Evolutionary conservation across 1,140 invertebrate genomes (phyloP).

Genomic region (Campoletis sonorensis): DNA sequence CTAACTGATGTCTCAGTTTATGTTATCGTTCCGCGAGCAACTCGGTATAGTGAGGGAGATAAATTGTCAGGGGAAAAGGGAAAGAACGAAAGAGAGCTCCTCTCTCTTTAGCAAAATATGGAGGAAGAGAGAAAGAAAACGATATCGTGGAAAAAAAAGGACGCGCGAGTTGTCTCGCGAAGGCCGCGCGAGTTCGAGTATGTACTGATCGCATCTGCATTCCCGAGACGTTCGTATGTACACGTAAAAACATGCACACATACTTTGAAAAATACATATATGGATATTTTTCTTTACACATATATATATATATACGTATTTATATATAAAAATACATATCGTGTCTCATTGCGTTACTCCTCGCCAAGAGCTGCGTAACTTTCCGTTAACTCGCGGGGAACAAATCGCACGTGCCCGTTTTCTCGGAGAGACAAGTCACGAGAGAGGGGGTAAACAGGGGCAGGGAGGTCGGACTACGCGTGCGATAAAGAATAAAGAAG

Average conservation of each 20-base stretch:
- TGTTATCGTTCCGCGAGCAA: too few species aligned
- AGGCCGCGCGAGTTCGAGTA: conserved; percentile 36
- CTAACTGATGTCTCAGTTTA: too few species aligned
- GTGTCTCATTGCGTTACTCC: neutral
- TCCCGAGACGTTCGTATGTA: conserved; percentile 28
- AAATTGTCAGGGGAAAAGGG: too few species aligned
- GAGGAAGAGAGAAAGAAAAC: conserved; percentile 22
- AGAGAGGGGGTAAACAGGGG: neutral
- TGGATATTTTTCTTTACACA: neutral
- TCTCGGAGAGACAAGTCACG: neutral
- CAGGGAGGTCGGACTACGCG: neutral
- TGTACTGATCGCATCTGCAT: conserved; percentile 48
- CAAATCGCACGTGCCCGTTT: conserved; percentile 37
- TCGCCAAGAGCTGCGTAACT: conserved; percentile 40
- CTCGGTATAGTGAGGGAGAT: too few species aligned
- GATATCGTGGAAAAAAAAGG: conserved; percentile 23
- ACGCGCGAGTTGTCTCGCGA: conserved; percentile 37
- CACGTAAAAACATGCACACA: neutral
- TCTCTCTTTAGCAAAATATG: too few species aligned
- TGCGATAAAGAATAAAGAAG: conserved; percentile 24
- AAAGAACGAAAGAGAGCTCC: too few species aligned
- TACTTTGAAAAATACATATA: neutral
- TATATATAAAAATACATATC: neutral
- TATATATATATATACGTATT: neutral
- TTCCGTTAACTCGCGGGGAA: conserved; percentile 47